Evolutionary conservation across 2,113 vertebrate species (phyloP).

Genomic region (Casuarius casuarius): DNA sequence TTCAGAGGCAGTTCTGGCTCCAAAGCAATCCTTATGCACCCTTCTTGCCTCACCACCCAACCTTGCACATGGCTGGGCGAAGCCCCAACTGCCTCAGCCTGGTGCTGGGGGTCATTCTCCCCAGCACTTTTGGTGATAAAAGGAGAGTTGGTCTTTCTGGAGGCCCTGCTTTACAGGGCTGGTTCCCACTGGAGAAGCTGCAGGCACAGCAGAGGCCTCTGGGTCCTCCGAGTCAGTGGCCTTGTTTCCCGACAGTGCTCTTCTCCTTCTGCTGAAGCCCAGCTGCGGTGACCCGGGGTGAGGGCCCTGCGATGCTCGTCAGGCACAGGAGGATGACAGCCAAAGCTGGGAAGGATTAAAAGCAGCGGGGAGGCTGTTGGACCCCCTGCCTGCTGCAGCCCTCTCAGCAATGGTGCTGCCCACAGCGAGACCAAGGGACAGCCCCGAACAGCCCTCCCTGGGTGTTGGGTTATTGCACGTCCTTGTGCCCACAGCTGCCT

Average conservation of each 20-base stretch:
- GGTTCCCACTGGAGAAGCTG: not conserved
- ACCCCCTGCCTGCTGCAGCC: not conserved
- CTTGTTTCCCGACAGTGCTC: not conserved
- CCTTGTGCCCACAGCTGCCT: not conserved
- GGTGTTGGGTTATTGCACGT: not conserved
- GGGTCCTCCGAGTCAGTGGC: not conserved
- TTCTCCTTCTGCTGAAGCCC: conserved; percentile 29
- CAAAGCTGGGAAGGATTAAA: not conserved
- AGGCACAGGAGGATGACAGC: not conserved
- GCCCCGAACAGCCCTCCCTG: not conserved
- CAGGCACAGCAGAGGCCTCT: not conserved
- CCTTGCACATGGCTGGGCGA: not conserved
- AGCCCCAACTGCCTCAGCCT: not conserved
- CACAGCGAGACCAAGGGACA: not conserved
- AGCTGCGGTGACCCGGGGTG: not conserved
- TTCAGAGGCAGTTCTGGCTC: not conserved
- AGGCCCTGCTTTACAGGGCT: not conserved
- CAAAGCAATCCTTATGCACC: not conserved
- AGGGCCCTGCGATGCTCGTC: not conserved
- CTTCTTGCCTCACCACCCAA: rapidly evolving
- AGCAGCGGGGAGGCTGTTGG: not conserved
- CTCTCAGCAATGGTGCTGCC: not conserved
- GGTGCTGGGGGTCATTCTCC: not conserved
- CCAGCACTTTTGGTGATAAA: not conserved
- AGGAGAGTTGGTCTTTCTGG: not conserved